Evolutionary conservation across 1,140 invertebrate genomes (phyloP).

Genomic region (Probaryconus sp.): DNA sequence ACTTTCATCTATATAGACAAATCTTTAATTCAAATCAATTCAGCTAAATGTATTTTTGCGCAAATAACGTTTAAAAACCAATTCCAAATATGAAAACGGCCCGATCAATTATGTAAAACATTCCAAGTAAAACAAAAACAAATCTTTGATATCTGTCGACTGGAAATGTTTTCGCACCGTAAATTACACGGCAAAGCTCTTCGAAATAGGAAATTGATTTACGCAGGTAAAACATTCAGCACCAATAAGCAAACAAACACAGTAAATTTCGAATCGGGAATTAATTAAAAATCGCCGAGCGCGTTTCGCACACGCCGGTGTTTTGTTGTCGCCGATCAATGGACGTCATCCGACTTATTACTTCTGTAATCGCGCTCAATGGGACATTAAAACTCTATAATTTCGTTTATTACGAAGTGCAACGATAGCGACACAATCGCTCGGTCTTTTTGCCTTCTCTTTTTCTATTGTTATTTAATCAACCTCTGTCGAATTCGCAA

Average conservation of each 20-base stretch:
- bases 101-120: constrained; percentile 37
- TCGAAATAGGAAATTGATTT: constrained; percentile 60
- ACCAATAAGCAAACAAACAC: constrained; percentile 54
- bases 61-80: too few species aligned
- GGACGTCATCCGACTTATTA: constrained; percentile 49
- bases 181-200: constrained; percentile 52
- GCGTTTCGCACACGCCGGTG: constrained; percentile 9
- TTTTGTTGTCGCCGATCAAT: constrained; percentile 44
- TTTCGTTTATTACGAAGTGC: constrained; percentile 54
- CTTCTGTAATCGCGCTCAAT: constrained; percentile 54
- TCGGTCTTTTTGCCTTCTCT: not conserved
- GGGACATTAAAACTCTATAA: constrained; percentile 51
- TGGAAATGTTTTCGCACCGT: constrained; percentile 46
- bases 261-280: constrained; percentile 41
- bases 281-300: constrained; percentile 54
- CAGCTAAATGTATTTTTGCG: too few species aligned
- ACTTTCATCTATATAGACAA: too few species aligned
- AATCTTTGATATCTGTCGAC: constrained; percentile 40
- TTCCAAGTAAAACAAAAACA: constrained; percentile 41
- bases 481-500: not conserved
- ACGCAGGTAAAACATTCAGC: constrained; percentile 50
- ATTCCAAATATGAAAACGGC: constrained; percentile 7
- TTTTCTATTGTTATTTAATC: too few species aligned
- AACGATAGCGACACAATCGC: constrained; percentile 35
- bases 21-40: too few species aligned